These are phyloP conservation scores for Sebastes nivosus DNA, from an alignment of 2,797 vertebrate species.

Conservation along the genomic window DNA sequence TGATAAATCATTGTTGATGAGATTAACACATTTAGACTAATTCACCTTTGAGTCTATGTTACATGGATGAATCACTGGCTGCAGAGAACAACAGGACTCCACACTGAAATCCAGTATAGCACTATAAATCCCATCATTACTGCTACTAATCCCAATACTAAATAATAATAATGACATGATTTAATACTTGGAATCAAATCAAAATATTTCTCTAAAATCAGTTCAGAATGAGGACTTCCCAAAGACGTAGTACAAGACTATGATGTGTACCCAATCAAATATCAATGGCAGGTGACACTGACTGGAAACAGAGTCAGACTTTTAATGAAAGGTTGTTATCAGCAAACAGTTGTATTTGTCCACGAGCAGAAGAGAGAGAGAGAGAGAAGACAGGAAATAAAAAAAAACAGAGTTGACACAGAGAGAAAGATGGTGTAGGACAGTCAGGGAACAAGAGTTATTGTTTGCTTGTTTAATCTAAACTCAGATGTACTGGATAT, in stretches of 20 bases:
- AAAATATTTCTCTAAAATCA: not conserved
- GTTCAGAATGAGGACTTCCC: not conserved
- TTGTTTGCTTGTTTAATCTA: conserved; percentile 25
- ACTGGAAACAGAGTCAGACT: not conserved
- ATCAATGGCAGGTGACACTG: not conserved
- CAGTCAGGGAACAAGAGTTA: not conserved
- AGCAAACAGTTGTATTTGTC: not conserved
- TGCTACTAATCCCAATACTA: not conserved
- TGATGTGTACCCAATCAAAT: not conserved
- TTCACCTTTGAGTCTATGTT: not conserved
- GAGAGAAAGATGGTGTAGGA: not conserved
- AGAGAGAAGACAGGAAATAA: not conserved
- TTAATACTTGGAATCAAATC: not conserved
- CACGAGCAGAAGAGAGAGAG: not conserved
- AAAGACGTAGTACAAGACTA: not conserved
- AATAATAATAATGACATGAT: no score
- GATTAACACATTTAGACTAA: not conserved
- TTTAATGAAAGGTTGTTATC: not conserved
- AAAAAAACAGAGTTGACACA: not conserved
- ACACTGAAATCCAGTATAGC: no score
- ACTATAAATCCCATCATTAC: not conserved
- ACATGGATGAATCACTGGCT: not conserved
- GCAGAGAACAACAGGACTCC: no score
- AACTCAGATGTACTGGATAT: conserved; percentile 17
- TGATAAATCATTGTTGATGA: not conserved